Evolutionary conservation across 2,888 invertebrate species (phyloP), one percentile per base, ranked within the genome.

Genomic region (Calliopum simillimum): DNA sequence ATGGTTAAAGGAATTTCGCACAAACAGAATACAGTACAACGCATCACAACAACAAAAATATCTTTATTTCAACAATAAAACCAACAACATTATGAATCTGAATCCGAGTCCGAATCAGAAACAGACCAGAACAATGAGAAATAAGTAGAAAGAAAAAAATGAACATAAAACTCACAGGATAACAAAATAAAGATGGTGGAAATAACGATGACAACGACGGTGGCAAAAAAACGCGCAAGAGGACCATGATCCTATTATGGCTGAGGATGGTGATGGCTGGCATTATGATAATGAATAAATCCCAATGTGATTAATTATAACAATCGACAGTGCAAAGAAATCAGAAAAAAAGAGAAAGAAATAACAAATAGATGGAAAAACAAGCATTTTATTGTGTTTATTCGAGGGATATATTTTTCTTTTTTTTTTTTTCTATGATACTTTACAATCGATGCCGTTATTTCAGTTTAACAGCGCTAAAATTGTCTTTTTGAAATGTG

Each of bases 271-370:
- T 33, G 33, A 33, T 33, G 33, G 33, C 33, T 5, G 33, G 33
- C 33, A 33, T 33, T 33, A 33, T 33, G 16, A 51, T 44, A 62
- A 62, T 63, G 61, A 61, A 63, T 63, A 49, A 63, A 63, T 63
- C 63, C 49, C 23, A 8, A 63, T 51, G 63, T 63, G 51, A 63
- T 63, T 63, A 63, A 63, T 63, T 63, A 63, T 25, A 51, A 16
- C 14, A 51, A 41, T 49, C 25, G 51, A 63, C 61, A 44, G 61
- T 14, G 43, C 16, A 44, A 61, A 19, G 23, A 43, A 61, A 19
- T 16, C 14, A 44, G 8, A 59, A 33, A 33, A 33, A 16, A 33
- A 44, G 4, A 59, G 19, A 46, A 4, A 13, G 14, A 12, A 53
- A 12, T 6, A 14, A 19, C 51, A 51, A 4, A 5, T 13, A 19